Percentiles rank a stretch among this genome's conserved stretches.
These are phyloP conservation scores for Hermetia illucens DNA, from an alignment of 1,140 invertebrate species.

Conservation along the genomic window DNA sequence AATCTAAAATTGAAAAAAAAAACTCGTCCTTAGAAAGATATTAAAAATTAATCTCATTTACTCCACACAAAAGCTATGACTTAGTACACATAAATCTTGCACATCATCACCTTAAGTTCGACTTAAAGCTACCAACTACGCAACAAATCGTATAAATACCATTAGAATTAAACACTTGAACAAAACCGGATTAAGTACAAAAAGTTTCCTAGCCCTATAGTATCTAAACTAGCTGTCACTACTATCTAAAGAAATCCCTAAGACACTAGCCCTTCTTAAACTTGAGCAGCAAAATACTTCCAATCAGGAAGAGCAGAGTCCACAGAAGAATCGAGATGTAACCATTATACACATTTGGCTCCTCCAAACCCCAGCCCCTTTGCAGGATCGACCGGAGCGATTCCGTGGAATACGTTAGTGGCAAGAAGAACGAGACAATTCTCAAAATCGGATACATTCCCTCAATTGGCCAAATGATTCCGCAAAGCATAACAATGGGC, in stretches of 20 bases:
- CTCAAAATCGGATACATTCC: conserved; percentile 67
- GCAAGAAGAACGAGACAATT: conserved; percentile 66
- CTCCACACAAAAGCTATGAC: too few species aligned
- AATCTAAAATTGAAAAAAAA: too few species aligned
- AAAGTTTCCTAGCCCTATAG: too few species aligned
- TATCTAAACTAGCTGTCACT: too few species aligned
- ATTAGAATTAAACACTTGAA: too few species aligned
- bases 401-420: conserved; percentile 87
- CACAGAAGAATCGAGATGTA: conserved; percentile 72
- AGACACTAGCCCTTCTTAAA: conserved; percentile 59
- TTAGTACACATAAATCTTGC: too few species aligned
- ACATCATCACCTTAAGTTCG: too few species aligned
- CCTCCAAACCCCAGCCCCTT: conserved; percentile 66
- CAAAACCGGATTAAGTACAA: too few species aligned
- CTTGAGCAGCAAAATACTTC: conserved; percentile 65
- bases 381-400: conserved; percentile 75
- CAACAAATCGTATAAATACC: too few species aligned
- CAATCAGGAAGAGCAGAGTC: conserved; percentile 67
- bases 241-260: neutral
- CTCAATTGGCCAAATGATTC: conserved; percentile 73
- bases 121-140: too few species aligned
- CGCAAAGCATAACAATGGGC: conserved; percentile 80
- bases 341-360: conserved; percentile 69
- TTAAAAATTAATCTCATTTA: too few species aligned
- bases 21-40: too few species aligned